Conservation (phyloP, 2,797 vertebrate genomes). For the Takifugu ocellatus region DNA sequence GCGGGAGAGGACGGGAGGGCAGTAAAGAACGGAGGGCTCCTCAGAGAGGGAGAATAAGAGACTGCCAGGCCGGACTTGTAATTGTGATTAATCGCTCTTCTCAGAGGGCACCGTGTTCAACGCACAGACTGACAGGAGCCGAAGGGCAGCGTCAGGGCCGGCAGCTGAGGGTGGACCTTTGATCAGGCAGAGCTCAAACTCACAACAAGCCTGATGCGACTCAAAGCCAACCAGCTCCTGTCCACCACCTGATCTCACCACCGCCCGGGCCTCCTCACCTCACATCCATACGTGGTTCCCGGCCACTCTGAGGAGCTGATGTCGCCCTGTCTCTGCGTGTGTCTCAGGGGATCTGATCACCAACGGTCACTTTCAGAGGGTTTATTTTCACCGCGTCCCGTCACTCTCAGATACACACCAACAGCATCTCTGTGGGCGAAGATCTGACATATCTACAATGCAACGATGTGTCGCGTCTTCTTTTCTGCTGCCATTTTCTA, state of each 20-base stretch:
- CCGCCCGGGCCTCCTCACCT: too few relatives aligned
- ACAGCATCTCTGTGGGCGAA: too few relatives aligned
- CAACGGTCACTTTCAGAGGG: too few relatives aligned
- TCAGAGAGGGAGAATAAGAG: constrained; percentile 22
- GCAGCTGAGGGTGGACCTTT: constrained; percentile 66
- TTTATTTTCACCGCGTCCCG: too few relatives aligned
- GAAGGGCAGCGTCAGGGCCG: constrained; percentile 67
- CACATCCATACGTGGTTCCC: too few relatives aligned
- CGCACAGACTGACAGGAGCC: constrained; percentile 68
- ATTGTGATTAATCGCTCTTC: constrained; percentile 78
- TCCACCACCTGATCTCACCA: constrained; percentile 2
- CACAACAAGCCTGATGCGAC: constrained; percentile 14
- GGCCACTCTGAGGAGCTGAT: too few relatives aligned
- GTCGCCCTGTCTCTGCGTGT: too few relatives aligned
- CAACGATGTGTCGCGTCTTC: too few relatives aligned
- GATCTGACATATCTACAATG: too few relatives aligned
- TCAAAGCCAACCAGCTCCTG: constrained; percentile 7
- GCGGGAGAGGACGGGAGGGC: constrained; percentile 38
- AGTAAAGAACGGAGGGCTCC: constrained; percentile 46
- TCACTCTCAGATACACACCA: too few relatives aligned
- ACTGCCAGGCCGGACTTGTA: constrained; percentile 64
- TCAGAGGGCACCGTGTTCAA: constrained; percentile 74
- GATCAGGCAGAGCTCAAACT: constrained; percentile 60
- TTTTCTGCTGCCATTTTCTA: too few relatives aligned
- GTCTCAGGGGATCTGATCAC: too few relatives aligned